Conservation (phyloP, 2,113 vertebrate genomes). For the Callorhinus ursinus region DNA sequence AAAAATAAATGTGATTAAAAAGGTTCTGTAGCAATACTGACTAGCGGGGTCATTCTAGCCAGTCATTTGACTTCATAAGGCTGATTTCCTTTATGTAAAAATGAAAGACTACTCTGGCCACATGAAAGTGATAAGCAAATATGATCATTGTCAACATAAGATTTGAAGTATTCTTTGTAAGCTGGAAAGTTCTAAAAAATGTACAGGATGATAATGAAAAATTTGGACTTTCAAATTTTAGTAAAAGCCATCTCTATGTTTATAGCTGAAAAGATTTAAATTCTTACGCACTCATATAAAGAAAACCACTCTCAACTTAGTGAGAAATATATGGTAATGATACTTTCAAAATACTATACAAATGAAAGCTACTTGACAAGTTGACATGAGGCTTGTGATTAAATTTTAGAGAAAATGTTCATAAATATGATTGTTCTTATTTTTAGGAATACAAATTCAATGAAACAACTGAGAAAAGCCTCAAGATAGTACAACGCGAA, state of each 20-base stretch:
- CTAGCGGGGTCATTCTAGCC: background rate
- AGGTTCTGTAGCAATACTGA: background rate
- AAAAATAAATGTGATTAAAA: background rate
- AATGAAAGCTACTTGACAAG: background rate
- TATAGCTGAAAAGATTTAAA: background rate
- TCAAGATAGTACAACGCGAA: conserved; percentile 14
- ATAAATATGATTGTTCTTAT: background rate
- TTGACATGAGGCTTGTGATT: background rate
- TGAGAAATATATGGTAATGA: background rate
- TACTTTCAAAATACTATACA: background rate
- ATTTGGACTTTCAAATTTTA: background rate
- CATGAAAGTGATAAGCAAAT: background rate
- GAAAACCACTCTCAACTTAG: background rate
- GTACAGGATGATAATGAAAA: background rate
- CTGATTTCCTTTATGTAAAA: background rate
- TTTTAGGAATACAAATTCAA: conserved; percentile 70
- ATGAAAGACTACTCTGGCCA: background rate
- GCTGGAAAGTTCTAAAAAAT: background rate
- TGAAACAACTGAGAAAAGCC: conserved; percentile 47
- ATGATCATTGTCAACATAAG: background rate
- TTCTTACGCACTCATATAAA: background rate
- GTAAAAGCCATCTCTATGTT: background rate
- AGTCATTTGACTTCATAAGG: background rate
- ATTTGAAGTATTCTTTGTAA: background rate
- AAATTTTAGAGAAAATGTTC: background rate